Evolutionary conservation across 1,140 invertebrate species (phyloP).

Genomic region (Listronotus bonariensis): DNA sequence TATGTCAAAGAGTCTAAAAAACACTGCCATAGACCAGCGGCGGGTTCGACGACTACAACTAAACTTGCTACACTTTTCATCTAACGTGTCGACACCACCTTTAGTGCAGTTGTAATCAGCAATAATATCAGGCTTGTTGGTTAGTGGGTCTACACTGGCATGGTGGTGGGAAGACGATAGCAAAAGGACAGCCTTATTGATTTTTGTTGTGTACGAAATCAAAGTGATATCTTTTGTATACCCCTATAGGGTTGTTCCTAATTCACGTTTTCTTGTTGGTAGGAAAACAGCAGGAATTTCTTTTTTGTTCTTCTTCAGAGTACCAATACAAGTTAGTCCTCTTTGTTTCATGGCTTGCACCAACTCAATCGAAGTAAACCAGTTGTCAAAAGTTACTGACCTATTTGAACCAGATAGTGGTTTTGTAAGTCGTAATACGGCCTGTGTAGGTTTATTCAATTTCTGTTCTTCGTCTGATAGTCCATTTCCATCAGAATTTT

Average conservation of each 20-base stretch:
- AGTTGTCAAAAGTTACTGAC: constrained; percentile 49
- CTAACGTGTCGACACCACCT: constrained; percentile 53
- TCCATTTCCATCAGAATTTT: neutral
- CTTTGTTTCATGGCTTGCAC: constrained; percentile 38
- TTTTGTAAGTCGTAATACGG: constrained; percentile 15
- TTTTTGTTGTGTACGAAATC: too few relatives aligned
- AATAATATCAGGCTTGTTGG: constrained; percentile 41
- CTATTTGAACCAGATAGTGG: constrained; percentile 44
- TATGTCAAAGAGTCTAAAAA: too few relatives aligned
- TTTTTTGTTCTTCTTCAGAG: constrained; percentile 42
- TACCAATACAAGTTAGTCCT: constrained; percentile 44
- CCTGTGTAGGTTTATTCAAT: constrained; percentile 6
- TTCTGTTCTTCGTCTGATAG: constrained; percentile 7
- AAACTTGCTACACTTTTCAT: constrained; percentile 51
- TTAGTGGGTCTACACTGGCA: constrained; percentile 21
- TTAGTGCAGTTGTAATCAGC: constrained; percentile 50
- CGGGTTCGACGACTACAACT: too few relatives aligned
- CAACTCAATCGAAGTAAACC: constrained; percentile 46
- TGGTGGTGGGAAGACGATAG: too few relatives aligned
- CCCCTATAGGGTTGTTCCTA: too few relatives aligned
- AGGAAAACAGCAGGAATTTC: constrained; percentile 39
- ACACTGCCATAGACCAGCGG: too few relatives aligned
- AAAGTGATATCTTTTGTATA: too few relatives aligned
- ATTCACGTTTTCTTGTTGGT: neutral
- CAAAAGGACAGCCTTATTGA: too few relatives aligned